Evolutionary conservation across 2,113 vertebrate genomes (phyloP).

Genomic region (Tragulus kanchil): DNA sequence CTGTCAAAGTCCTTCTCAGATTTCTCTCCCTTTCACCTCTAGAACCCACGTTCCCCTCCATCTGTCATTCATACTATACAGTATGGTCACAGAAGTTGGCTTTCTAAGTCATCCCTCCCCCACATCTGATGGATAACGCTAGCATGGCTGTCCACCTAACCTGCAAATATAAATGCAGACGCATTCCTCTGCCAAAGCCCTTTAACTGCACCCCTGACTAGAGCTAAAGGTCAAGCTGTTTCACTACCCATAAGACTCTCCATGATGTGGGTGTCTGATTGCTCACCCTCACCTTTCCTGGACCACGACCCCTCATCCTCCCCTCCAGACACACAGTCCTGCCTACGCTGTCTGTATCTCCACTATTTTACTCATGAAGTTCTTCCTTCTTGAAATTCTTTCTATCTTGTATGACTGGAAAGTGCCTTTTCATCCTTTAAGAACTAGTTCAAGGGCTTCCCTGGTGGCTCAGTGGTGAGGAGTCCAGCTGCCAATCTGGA

Average conservation of each 20-base stretch:
- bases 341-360: too few relatives aligned
- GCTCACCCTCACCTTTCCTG: not conserved
- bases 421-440: not conserved
- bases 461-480: not conserved
- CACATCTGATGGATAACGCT: not conserved
- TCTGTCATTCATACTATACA: not conserved
- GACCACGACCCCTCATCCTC: not conserved
- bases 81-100: too few relatives aligned
- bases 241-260: not conserved
- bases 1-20: not conserved
- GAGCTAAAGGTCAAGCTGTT: not conserved
- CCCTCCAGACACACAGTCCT: not conserved
- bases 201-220: not conserved
- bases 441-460: not conserved
- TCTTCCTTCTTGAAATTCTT: not conserved
- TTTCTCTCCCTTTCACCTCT: not conserved
- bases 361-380: not conserved
- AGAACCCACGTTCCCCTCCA: not conserved
- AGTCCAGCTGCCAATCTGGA: rapidly evolving
- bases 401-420: not conserved
- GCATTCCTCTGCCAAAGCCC: not conserved
- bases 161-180: not conserved
- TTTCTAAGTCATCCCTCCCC: not conserved
- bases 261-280: not conserved
- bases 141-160: not conserved